A percentile compares a stretch with the other conserved stretches of the same genome.
Evolutionary conservation across 23 tunicate genomes (phyloP).

Genomic region (Styela clava): DNA sequence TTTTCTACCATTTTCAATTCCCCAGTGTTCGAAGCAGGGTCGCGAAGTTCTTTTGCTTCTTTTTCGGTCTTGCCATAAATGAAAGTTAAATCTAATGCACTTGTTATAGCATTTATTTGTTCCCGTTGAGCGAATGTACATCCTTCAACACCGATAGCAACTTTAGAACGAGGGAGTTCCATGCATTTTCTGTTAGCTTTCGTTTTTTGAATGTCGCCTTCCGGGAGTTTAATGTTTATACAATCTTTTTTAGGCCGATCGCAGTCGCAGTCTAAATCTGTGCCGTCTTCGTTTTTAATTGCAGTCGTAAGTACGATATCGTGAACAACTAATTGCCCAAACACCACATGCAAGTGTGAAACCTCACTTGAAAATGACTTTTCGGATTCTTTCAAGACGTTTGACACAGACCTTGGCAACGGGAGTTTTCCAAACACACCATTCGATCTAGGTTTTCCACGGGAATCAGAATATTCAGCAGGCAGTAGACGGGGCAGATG

Average conservation of each 20-base stretch:
- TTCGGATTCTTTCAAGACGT: constrained; percentile 31
- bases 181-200: constrained; percentile 55
- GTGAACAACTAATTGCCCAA: constrained; percentile 81
- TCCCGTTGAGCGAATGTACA: constrained; percentile 38
- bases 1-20: background rate
- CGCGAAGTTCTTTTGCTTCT: constrained; percentile 40
- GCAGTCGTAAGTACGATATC: constrained; percentile 68
- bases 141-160: constrained; percentile 32
- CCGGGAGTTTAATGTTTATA: constrained; percentile 70
- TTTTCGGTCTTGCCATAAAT: constrained; percentile 60
- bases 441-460: constrained; percentile 40
- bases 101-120: constrained; percentile 60
- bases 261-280: constrained; percentile 59
- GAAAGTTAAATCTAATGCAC: constrained; percentile 58
- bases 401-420: constrained; percentile 53
- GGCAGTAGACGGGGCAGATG: constrained; percentile 59
- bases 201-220: constrained; percentile 40
- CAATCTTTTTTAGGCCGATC: constrained; percentile 53
- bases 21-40: constrained; percentile 30
- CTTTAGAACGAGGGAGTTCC: constrained; percentile 40
- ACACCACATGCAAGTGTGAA: constrained; percentile 61
- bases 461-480: constrained; percentile 57
- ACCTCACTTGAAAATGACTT: background rate
- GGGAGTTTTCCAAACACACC: constrained; percentile 36
- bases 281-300: constrained; percentile 33